These are phyloP conservation scores for Microhierax caerulescens DNA, from an alignment of 2,797 vertebrate species.

Conservation along the genomic window DNA sequence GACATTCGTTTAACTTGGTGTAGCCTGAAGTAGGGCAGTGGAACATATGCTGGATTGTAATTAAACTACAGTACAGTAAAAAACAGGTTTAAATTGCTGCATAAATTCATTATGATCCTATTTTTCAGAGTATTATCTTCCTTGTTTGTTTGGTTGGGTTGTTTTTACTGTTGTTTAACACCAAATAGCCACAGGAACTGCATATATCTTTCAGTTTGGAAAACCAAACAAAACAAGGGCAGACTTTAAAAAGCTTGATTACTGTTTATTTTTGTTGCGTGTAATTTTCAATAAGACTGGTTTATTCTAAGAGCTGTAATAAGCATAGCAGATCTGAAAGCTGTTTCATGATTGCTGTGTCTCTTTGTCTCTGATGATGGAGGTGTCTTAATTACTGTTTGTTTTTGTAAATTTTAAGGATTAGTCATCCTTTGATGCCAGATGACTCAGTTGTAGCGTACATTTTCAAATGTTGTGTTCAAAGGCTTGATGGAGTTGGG, in stretches of 20 bases:
- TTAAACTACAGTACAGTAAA: not conserved
- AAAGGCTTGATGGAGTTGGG: conserved; percentile 22
- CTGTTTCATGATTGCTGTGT: conserved; percentile 37
- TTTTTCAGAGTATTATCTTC: not conserved
- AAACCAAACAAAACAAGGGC: not conserved
- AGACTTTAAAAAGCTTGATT: conserved; percentile 36
- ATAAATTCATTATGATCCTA: not conserved
- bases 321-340: conserved; percentile 36
- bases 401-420: conserved; percentile 62
- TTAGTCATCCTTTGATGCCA: conserved; percentile 66
- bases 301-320: conserved; percentile 35
- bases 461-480: conserved; percentile 23
- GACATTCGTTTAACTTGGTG: not conserved
- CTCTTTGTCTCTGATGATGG: conserved; percentile 53
- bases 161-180: not conserved
- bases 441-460: conserved; percentile 49
- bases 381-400: conserved; percentile 71
- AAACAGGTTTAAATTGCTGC: not conserved
- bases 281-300: conserved; percentile 20
- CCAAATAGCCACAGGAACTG: not conserved
- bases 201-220: not conserved
- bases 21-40: not conserved
- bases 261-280: conserved; percentile 48
- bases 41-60: not conserved
- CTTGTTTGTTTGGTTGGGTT: not conserved